Evolutionary conservation across 2,888 invertebrate genomes (phyloP), one percentile per base, ranked within the genome.

Genomic region (Xylocampa areola): DNA sequence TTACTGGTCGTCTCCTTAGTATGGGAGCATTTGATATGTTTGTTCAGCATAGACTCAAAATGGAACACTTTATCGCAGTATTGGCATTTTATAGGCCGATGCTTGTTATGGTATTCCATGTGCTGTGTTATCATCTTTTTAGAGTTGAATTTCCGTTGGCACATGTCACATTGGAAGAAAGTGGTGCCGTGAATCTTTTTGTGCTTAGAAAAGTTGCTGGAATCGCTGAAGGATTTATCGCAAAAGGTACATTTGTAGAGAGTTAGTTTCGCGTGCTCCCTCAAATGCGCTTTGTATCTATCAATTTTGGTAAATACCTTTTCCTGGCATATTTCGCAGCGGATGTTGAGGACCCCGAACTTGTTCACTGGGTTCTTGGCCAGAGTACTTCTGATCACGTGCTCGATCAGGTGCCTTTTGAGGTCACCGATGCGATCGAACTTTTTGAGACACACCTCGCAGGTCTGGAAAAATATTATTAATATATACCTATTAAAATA

Each of bases 161-260:
- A 94, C 11, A 93, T 70, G 30, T 94, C 94, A 69, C 94, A 94
- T 54, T 94, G 94, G 37, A 88, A 83, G 61, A 77, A 90, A 0
- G 84, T 81, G 0, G 79, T 72, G 14, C 92, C 92, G 69, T 94
- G 94, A 17, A 92, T 88, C 61, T 94, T 94, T 71, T 94, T 94
- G 70, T 94, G 94, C 43, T 94, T 94, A 1, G 94, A 94, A 60
- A 94, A 94, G 57, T 94, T 94, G 57, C 92, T 92, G 14, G 94
- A 94, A 51, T 94, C 94, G 57, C 91, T 92, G 64, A 94, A 94
- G 5, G 91, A 89, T 61, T 94, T 94, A 50, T 94, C 88, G 76
- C 94, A 94, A 60, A 91, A 87, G 0, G 87, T 89, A 73, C 94
- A 94, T 53, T 92, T 88, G 82, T 94, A 94, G 0, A 92, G 62